Evolutionary conservation across 2,113 vertebrate species (phyloP).

Genomic region (Bambusicola thoracicus): DNA sequence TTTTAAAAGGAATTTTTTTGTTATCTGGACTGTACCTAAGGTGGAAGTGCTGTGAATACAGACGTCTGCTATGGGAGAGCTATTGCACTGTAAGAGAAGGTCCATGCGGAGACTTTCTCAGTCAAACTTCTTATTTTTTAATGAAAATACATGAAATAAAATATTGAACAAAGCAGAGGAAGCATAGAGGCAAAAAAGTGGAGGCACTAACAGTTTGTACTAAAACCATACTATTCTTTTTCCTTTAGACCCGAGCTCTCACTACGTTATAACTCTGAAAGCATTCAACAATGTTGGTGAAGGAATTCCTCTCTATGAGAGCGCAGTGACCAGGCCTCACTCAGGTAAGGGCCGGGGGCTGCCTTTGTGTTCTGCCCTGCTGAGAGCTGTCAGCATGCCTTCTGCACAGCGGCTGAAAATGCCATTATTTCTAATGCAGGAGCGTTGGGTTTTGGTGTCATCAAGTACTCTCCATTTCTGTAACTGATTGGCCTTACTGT

Average conservation of each 20-base stretch:
- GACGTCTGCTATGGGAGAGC: neutral
- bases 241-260: constrained; percentile 92
- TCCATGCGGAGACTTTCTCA: neutral
- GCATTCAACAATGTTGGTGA: constrained; percentile 96
- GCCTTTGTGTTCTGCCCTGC: neutral
- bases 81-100: neutral
- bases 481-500: neutral
- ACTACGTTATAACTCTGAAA: constrained; percentile 97
- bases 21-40: neutral
- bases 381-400: accelerated
- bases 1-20: neutral
- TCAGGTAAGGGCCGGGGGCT: constrained; percentile 81
- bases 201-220: neutral
- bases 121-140: neutral
- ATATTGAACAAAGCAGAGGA: neutral
- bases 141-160: neutral
- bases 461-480: neutral
- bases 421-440: accelerated
- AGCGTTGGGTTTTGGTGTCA: accelerated
- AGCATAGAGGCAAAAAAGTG: neutral
- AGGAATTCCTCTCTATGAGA: constrained; percentile 97
- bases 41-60: accelerated
- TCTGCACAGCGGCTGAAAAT: neutral
- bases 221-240: neutral
- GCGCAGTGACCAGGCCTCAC: constrained; percentile 92